Evolutionary conservation across 1,140 invertebrate species (phyloP).

Genomic region (Stenopsyche tienmushanensis): DNA sequence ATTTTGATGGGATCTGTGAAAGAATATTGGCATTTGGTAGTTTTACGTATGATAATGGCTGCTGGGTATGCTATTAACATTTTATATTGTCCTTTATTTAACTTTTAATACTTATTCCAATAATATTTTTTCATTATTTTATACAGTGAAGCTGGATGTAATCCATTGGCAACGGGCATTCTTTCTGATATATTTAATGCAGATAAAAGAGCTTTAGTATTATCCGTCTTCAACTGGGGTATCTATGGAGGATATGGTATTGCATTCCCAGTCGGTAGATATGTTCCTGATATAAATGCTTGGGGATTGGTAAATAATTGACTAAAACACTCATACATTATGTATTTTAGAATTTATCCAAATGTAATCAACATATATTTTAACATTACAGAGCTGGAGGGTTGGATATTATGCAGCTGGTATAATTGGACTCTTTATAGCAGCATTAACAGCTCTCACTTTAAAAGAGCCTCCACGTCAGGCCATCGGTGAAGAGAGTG

Average conservation of each 20-base stretch:
- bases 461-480: slow-evolving; percentile 76
- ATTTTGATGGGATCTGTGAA: slow-evolving; percentile 78
- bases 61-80: slow-evolving; percentile 64
- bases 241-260: slow-evolving; percentile 94
- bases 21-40: slow-evolving; percentile 88
- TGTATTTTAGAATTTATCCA: neutral
- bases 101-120: too few relatives aligned
- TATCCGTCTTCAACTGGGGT: slow-evolving; percentile 95
- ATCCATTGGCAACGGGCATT: slow-evolving; percentile 83
- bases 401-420: slow-evolving; percentile 83
- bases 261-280: slow-evolving; percentile 87
- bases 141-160: slow-evolving; percentile 86
- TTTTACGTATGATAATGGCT: slow-evolving; percentile 83
- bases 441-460: slow-evolving; percentile 71
- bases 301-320: slow-evolving; percentile 68
- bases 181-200: slow-evolving; percentile 84
- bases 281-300: slow-evolving; percentile 76
- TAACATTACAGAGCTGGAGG: slow-evolving; percentile 74
- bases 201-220: slow-evolving; percentile 79
- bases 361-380: neutral
- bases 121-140: too few relatives aligned
- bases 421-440: slow-evolving; percentile 75
- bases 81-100: too few relatives aligned
- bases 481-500: slow-evolving; percentile 68
- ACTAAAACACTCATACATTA: neutral